A percentile compares a stretch with the other conserved stretches of the same genome.
Conservation (phyloP, 64 coral and sea anemone genomes). For the Stichodactyla helianthus region DNA sequence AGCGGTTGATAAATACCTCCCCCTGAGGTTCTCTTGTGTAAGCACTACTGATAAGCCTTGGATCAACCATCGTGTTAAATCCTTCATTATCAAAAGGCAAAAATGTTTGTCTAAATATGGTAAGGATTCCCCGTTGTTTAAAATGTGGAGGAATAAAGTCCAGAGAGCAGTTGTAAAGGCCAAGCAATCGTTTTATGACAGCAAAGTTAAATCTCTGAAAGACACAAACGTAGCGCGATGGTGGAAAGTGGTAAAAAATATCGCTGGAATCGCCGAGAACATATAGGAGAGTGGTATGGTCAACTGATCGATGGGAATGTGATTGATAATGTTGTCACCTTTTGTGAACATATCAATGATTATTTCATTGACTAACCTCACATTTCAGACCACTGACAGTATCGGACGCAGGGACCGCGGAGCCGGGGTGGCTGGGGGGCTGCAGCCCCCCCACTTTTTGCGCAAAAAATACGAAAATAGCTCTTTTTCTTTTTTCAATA, state of each 20-base stretch:
- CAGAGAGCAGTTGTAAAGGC: background rate
- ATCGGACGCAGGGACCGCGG: too few relatives aligned
- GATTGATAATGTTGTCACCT: background rate
- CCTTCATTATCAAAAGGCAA: slow-evolving; percentile 3
- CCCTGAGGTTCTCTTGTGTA: slow-evolving; percentile 16
- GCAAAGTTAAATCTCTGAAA: background rate
- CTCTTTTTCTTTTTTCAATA: too few relatives aligned
- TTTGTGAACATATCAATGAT: background rate
- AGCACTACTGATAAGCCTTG: slow-evolving; percentile 14
- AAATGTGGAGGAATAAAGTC: background rate
- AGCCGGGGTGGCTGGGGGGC: too few relatives aligned
- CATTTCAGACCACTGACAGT: background rate
- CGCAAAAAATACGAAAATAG: too few relatives aligned
- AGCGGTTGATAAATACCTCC: slow-evolving; percentile 15
- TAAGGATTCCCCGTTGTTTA: background rate
- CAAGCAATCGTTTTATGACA: background rate
- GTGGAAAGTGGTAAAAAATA: slow-evolving; percentile 23
- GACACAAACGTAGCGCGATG: slow-evolving; percentile 15
- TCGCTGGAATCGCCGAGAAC: background rate
- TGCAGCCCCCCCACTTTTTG: too few relatives aligned
- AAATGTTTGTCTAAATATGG: slow-evolving; percentile 5
- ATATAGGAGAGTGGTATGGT: background rate
- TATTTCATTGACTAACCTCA: background rate
- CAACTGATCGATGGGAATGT: slow-evolving; percentile 1
- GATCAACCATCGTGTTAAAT: slow-evolving; percentile 4